Conservation (phyloP, 2,797 vertebrate genomes). For the Lophotriccus pileatus region DNA sequence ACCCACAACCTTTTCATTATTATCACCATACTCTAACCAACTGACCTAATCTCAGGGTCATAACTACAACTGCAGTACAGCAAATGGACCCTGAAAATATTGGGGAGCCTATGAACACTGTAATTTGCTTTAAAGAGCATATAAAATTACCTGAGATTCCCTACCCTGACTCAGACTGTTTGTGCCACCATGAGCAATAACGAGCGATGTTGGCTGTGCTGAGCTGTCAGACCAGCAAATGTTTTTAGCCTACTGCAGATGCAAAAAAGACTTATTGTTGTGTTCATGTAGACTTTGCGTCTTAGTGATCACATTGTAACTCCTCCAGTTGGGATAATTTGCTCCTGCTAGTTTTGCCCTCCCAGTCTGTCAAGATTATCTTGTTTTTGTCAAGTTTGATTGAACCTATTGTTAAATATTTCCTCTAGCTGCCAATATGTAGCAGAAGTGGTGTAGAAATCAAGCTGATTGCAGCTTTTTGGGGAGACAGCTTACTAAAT, state of each 20-base stretch:
- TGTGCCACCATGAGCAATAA: rapidly evolving
- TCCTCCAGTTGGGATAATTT: not conserved
- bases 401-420: not conserved
- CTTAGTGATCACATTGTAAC: not conserved
- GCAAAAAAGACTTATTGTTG: not conserved
- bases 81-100: not conserved
- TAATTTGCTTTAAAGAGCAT: not conserved
- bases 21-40: not conserved
- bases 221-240: not conserved
- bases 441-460: not conserved
- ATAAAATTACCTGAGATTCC: not conserved
- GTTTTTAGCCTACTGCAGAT: not conserved
- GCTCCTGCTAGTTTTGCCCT: not conserved
- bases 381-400: not conserved
- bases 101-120: not conserved
- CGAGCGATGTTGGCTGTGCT: rapidly evolving
- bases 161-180: not conserved
- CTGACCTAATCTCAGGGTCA: not conserved
- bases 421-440: not conserved
- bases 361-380: not conserved
- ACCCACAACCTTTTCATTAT: not conserved
- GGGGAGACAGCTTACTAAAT: not conserved
- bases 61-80: not conserved
- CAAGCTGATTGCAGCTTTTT: not conserved
- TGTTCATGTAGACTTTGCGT: not conserved